Base-by-base conservation (phyloP, 2,797 vertebrate species). In the Sus cebifrons region DNA sequence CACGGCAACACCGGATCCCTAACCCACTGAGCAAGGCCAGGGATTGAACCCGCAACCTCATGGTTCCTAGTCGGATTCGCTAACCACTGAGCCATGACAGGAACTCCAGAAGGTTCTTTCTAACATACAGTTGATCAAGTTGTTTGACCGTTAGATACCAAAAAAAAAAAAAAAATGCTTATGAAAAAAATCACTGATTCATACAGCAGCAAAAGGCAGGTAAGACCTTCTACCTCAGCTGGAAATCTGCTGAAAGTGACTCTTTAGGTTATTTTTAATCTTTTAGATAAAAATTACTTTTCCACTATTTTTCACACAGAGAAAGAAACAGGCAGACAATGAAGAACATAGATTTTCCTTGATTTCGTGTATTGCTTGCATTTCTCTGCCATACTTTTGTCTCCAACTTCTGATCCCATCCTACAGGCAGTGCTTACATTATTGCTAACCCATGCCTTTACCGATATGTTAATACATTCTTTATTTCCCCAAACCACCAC, bases 221-320 rank as follows among this genome's bases (percentile, higher is more conserved):
- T 56, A 56, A 58, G 32, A 7, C 3, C 60, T 2, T 29, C 82
- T 95, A 16, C 21, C 14, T 93, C 40, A 93, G 44, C 15, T 67
- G 25, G 77, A 93, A 93, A 75, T 9, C 74, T 70, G 21, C 36
- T 68, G 21, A 65, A 73, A 92, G 23, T 56, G 18, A 86, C 73
- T 27, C 5, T 81, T 90, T 36, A 44, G 52, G n/a, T 87, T 93
- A 54, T 79, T 79, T 60, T 91, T 68, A 81, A 56, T 83, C 9
- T 32, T 89, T 91, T 20, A 40, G 18, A 83, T 71, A 56, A 64
- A 92, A 89, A 73, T 82, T 17, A 75, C 70, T 86, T 87, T 78
- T 40, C 15, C 25, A 44, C 4, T 70, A 2, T 68, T 86, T 95
- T 91, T 85, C 36, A 58, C 29, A 44, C 17, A 74, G n/a, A 62